These are phyloP conservation scores for Penaeus vannamei DNA, from an alignment of 1,140 invertebrate species.

Conservation along the genomic window DNA sequence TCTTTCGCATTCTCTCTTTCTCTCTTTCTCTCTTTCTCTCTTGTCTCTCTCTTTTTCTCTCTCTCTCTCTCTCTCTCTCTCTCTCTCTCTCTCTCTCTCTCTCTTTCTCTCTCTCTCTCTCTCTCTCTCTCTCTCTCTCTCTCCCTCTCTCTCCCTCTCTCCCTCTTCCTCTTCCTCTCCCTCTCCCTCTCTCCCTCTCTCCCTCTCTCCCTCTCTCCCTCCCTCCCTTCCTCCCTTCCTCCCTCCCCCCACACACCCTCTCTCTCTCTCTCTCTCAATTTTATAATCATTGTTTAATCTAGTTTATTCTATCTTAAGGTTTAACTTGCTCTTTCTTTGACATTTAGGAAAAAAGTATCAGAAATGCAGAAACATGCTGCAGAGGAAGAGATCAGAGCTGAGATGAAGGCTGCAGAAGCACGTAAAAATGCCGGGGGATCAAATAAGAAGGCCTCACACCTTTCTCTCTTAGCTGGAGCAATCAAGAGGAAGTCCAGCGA, in stretches of 20 bases:
- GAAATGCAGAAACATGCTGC: slow-evolving; percentile 53
- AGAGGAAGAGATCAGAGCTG: slow-evolving; percentile 51
- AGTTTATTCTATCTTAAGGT: no score
- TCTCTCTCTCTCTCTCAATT: background rate
- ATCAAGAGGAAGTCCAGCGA: slow-evolving; percentile 58
- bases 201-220: slow-evolving; percentile 21
- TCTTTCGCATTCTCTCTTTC: no score
- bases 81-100: slow-evolving; percentile 15
- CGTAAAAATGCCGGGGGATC: slow-evolving; percentile 8
- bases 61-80: background rate
- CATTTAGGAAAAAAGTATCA: slow-evolving; percentile 52
- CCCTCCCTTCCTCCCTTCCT: slow-evolving; percentile 10
- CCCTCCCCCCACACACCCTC: background rate
- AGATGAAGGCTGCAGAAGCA: slow-evolving; percentile 41
- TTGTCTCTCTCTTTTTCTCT: background rate
- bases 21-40: no score
- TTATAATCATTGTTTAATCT: background rate
- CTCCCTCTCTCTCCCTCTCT: background rate
- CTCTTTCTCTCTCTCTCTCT: slow-evolving; percentile 32
- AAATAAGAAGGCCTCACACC: slow-evolving; percentile 19
- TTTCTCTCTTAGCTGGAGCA: slow-evolving; percentile 51
- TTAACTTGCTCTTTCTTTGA: background rate
- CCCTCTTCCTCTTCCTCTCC: background rate
- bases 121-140: background rate
- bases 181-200: slow-evolving; percentile 14